phyloP scores from a whole-genome alignment of 2,113 vertebrate genomes.

The Tringa solitaria region DNA sequence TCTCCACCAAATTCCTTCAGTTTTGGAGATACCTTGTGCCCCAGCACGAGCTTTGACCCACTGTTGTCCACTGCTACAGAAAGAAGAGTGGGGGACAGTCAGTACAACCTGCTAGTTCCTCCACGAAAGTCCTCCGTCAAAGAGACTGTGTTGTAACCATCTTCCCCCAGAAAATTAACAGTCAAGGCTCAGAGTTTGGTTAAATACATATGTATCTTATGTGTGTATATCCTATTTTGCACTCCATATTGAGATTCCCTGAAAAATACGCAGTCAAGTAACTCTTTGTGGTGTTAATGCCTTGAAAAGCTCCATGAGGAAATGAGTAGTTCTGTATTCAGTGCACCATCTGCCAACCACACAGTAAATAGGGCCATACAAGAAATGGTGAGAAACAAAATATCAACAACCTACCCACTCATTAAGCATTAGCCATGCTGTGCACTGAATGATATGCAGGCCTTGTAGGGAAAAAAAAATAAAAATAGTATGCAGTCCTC shows the following conservation, averaged over 20 bases:
- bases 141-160: background rate
- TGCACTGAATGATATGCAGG: background rate
- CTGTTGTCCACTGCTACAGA: background rate
- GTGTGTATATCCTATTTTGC: background rate
- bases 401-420: conserved; percentile 57
- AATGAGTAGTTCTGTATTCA: conserved; percentile 14
- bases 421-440: conserved; percentile 47
- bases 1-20: background rate
- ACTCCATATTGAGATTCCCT: background rate
- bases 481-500: background rate
- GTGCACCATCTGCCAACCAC: conserved; percentile 38
- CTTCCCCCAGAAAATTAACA: background rate
- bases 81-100: background rate
- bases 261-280: background rate
- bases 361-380: conserved; percentile 39
- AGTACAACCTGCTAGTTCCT: background rate
- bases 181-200: background rate
- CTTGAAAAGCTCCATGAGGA: background rate
- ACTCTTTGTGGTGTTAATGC: background rate
- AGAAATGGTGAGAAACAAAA: conserved; percentile 59
- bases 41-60: background rate
- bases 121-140: background rate
- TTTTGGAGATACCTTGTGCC: background rate
- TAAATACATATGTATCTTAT: background rate
- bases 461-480: background rate